These are phyloP conservation scores for Heliornis fulica DNA, from an alignment of 2,113 vertebrate species.

Conservation along the genomic window DNA sequence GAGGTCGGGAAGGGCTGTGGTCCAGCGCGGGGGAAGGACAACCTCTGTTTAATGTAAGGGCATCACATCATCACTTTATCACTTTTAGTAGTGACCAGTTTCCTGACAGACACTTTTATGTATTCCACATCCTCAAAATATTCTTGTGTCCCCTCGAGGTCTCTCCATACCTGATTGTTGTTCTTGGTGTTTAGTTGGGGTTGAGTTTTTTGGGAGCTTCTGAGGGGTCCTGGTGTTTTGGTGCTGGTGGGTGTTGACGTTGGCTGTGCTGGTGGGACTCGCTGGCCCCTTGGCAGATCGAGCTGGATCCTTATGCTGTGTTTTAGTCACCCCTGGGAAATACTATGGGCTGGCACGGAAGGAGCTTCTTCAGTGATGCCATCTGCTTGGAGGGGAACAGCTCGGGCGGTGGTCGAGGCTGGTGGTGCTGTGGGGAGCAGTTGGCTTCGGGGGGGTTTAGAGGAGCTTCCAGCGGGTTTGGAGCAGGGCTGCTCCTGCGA, in stretches of 20 bases:
- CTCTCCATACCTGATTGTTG: background rate
- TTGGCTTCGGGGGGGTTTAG: too few relatives aligned
- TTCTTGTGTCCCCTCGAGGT: too few relatives aligned
- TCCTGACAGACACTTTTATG: background rate
- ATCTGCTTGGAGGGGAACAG: background rate
- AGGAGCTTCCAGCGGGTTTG: background rate
- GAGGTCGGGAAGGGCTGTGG: background rate
- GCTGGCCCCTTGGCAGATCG: too few relatives aligned
- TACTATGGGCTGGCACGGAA: background rate
- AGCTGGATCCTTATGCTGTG: background rate
- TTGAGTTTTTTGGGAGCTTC: background rate
- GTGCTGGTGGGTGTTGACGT: background rate
- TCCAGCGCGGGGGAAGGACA: background rate
- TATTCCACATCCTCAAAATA: too few relatives aligned
- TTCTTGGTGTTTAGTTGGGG: too few relatives aligned
- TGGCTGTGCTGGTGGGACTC: too few relatives aligned
- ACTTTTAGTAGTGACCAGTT: rapidly evolving
- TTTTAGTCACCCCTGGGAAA: background rate
- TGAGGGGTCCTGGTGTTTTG: too few relatives aligned
- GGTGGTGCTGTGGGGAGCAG: too few relatives aligned
- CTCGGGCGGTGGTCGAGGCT: too few relatives aligned
- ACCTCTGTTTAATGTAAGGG: background rate
- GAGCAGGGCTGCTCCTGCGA: rapidly evolving
- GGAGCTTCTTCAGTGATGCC: background rate
- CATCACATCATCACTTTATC: background rate